phyloP scores from a whole-genome alignment of 2,113 vertebrate species.

The Gasterosteus aculeatus region DNA sequence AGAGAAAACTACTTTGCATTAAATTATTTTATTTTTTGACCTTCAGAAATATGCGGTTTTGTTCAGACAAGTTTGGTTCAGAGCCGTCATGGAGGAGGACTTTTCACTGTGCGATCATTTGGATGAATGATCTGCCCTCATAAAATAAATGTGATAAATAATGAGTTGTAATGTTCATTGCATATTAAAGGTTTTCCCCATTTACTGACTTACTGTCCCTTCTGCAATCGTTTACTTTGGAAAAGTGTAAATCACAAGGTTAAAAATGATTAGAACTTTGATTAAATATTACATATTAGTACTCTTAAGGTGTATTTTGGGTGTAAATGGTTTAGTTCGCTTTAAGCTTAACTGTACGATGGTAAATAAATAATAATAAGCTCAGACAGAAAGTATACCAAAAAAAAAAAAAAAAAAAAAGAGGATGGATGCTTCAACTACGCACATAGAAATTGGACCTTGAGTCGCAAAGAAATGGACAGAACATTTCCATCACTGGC shows the following conservation, averaged over 20 bases:
- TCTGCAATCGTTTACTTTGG: not conserved
- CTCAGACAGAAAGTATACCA: not conserved
- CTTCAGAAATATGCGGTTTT: constrained; percentile 6
- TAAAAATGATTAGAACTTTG: not conserved
- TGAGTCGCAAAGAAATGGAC: too few relatives aligned
- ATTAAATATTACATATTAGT: not conserved
- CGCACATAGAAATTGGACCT: too few relatives aligned
- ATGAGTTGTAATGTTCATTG: not conserved
- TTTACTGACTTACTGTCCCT: not conserved
- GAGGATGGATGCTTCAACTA: too few relatives aligned
- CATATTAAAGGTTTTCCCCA: not conserved
- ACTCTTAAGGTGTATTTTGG: too few relatives aligned
- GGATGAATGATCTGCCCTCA: not conserved
- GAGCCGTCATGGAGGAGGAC: not conserved
- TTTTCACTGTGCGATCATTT: not conserved
- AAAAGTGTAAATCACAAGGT: not conserved
- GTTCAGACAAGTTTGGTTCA: constrained; percentile 21
- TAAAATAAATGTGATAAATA: not conserved
- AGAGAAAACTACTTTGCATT: not conserved
- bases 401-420: not conserved
- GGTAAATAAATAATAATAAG: not conserved
- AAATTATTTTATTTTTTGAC: not conserved
- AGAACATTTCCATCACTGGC: too few relatives aligned
- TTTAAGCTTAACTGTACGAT: not conserved
- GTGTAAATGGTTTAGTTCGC: not conserved